Evolutionary conservation across 1,140 invertebrate species (phyloP), one percentile per base, ranked within the genome.

Genomic region (Drosophila auraria): DNA sequence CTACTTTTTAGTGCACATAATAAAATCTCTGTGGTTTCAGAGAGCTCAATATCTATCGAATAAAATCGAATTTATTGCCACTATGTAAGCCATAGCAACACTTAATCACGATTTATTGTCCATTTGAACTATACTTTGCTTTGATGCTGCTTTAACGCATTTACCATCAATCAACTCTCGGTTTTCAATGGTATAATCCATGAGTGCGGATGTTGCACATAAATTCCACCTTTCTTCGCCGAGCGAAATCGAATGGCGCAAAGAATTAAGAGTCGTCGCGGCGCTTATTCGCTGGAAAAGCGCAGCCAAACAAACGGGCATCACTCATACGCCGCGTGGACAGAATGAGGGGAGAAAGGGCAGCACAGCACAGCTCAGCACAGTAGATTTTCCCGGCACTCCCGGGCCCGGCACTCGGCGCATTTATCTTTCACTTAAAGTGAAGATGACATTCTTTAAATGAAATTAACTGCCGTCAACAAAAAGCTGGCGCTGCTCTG

Each of bases 401-500:
- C 69, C 71, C 68, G 65, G 59, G 65, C 63, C 63, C 27, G 27
- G 27, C 27, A 68, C 66, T 76, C 56, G 70, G 62, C 65, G 82
- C 80, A 87, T 91, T 91, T 91, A 91, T 92, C 91, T 92, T 92
- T 92, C 91, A 92, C 91, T 92, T 92, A 92, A 92, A 92, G 90
- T 92, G 91, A 92, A 92, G 91, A 92, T 92, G 91, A 91, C 91
- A 92, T 92, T 92, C 91, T 92, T 92, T 89, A 87, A 92, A 92
- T 92, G 91, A 92, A 92, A 92, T 92, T 92, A 92, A 90, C 87
- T 91, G 87, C 77, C 80, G 78, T 74, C 87, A 89, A 84, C 82
- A 89, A 90, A 89, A 80, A 72, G 61, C 86, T 59, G 50, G 42
- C 38, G 36, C 64, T 51, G 58, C 60, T 68, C 66, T 49, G 72